Evolutionary conservation across 1,140 invertebrate species (phyloP).

Genomic region (Pogonognathellus flavescens): DNA sequence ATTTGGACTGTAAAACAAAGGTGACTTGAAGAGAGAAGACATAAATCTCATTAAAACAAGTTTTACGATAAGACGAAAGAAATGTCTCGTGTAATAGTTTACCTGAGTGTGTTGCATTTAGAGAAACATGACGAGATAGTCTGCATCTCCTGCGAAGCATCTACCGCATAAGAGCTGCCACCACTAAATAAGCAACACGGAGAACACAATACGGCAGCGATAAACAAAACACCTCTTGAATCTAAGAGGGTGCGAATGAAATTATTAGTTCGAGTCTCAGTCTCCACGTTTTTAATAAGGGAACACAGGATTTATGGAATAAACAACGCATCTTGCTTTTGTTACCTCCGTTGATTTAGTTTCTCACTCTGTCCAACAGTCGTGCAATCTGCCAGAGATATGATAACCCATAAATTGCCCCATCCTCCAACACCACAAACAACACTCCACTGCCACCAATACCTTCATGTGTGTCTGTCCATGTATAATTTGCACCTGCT

Average conservation of each 20-base stretch:
- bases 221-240: slow-evolving; percentile 40
- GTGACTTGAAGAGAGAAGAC: slow-evolving; percentile 30
- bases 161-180: background rate
- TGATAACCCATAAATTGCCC: slow-evolving; percentile 16
- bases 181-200: slow-evolving; percentile 12
- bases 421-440: background rate
- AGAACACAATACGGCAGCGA: slow-evolving; percentile 12
- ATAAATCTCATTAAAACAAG: slow-evolving; percentile 41
- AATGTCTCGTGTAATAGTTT: background rate
- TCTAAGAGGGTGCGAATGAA: slow-evolving; percentile 26
- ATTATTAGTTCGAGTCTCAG: background rate
- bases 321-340: background rate
- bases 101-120: background rate
- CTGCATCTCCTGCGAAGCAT: background rate
- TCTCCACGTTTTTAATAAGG: slow-evolving; percentile 4
- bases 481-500: slow-evolving; percentile 8
- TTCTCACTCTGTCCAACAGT: too few relatives aligned
- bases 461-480: background rate
- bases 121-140: background rate
- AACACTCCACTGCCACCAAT: background rate
- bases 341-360: background rate
- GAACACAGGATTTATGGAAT: slow-evolving; percentile 18
- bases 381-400: background rate
- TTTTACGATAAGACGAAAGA: slow-evolving; percentile 39
- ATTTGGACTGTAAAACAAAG: slow-evolving; percentile 27